phyloP scores from a whole-genome alignment of 2,797 vertebrate genomes.

The Chelmon rostratus region DNA sequence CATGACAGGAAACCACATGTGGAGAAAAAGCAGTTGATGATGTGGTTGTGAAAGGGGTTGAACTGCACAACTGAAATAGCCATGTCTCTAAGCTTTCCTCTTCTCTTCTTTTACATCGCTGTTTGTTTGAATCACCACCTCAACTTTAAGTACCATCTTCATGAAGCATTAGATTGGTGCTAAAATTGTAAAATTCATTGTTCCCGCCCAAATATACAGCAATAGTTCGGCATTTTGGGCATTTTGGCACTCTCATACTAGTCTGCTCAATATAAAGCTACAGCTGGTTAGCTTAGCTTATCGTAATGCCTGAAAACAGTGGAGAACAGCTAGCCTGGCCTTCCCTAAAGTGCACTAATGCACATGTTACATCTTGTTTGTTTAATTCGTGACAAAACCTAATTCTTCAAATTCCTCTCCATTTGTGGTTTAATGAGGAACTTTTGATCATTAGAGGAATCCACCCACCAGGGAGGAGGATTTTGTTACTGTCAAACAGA shows the following conservation, averaged over 20 bases:
- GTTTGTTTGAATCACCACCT: neutral
- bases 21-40: neutral
- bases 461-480: neutral
- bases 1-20: conserved; percentile 1
- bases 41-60: neutral
- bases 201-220: neutral
- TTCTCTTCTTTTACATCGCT: neutral
- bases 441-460: neutral
- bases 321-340: neutral
- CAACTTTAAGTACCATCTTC: neutral
- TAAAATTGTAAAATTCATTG: neutral
- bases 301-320: neutral
- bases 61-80: neutral
- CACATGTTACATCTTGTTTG: neutral
- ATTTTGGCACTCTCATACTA: neutral
- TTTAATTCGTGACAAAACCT: neutral
- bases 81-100: neutral
- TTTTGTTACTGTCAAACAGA: neutral
- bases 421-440: neutral
- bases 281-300: neutral
- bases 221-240: neutral
- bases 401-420: neutral
- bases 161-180: neutral
- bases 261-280: neutral
- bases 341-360: neutral